Evolutionary conservation across 2,888 invertebrate species (phyloP), one percentile per base, ranked within the genome.

Genomic region (Drosophila pseudotakahashii): DNA sequence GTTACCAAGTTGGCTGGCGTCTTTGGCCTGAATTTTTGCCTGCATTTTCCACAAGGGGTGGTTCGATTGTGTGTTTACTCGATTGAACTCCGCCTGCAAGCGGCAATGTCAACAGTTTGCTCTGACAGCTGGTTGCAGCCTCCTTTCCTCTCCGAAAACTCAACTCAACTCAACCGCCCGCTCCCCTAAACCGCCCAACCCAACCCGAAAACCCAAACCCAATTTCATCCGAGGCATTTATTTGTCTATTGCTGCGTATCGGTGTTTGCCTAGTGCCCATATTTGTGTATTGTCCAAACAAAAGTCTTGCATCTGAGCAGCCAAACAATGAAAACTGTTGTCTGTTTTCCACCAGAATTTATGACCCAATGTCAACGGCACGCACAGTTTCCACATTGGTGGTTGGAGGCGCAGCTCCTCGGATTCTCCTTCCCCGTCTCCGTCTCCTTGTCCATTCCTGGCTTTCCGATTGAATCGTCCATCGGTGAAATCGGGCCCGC

Each of bases 341-440:
- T 87, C 67, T 55, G 66, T 57, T 83, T 77, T 86, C 67, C 34
- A 34, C 19, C 75, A 73, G 73, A 70, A 75, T 81, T 76, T 77
- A 81, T 72, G 76, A 71, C 61, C 77, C 68, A 86, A 71, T 76
- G 81, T 85, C 86, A 80, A 72, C 64, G 69, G 64, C 76, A 78
- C 80, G 78, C 78, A 77, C 73, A 68, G 52, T 37, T 58, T 48
- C 32, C 47, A 30, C 47, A 61, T 23, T 48, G 32, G 32, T 9
- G n/a, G 45, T 13, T 45, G 23, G 23, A 48, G 34, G 48, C 47
- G 47, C 47, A 48, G 36, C 47, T 47, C 9, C 45, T 9, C 14
- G 13, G 23, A 0, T 30, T 7, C 26, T n/a, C 47, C 44, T 26
- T 9, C 19, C n/a, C 26, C 26, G 9, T 3, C 19, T 26, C 26